phyloP scores from a whole-genome alignment of 2,113 vertebrate species.

The Dicerorhinus sumatrensis region DNA sequence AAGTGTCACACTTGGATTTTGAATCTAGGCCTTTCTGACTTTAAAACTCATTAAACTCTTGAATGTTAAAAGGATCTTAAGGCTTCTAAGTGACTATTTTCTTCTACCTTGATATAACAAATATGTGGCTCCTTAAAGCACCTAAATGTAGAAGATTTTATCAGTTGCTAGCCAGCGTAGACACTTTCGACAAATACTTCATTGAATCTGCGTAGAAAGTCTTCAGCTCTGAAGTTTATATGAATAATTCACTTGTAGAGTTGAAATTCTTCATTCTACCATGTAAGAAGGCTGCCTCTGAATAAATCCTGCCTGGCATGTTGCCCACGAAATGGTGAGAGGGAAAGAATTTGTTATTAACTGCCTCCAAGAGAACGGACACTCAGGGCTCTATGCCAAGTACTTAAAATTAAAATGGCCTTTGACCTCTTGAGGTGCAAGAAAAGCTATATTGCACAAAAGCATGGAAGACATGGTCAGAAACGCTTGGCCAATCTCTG shows the following conservation, averaged over 20 bases:
- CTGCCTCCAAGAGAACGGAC: not conserved
- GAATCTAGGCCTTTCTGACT: not conserved
- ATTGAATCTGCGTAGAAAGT: not conserved
- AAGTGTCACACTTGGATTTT: not conserved
- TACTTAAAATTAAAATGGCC: conserved; percentile 35
- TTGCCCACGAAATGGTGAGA: not conserved
- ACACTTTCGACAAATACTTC: not conserved
- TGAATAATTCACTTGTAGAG: not conserved
- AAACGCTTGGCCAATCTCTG: not conserved
- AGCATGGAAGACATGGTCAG: not conserved
- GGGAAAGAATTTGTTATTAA: not conserved
- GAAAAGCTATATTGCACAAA: not conserved
- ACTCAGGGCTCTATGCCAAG: not conserved
- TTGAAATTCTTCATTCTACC: not conserved
- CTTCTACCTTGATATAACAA: not conserved
- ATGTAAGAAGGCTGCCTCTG: not conserved
- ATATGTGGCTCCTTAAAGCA: not conserved
- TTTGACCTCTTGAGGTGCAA: not conserved
- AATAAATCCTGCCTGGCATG: not conserved
- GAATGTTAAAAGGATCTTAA: not conserved
- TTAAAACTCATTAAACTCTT: not conserved
- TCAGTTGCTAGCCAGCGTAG: not conserved
- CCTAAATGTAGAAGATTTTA: not conserved
- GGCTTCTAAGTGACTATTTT: not conserved
- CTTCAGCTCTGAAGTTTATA: not conserved